Percentiles rank a stretch among this genome's conserved stretches.
phyloP scores from a whole-genome alignment of 2,113 vertebrate genomes.

The Proterorhinus semilunaris region DNA sequence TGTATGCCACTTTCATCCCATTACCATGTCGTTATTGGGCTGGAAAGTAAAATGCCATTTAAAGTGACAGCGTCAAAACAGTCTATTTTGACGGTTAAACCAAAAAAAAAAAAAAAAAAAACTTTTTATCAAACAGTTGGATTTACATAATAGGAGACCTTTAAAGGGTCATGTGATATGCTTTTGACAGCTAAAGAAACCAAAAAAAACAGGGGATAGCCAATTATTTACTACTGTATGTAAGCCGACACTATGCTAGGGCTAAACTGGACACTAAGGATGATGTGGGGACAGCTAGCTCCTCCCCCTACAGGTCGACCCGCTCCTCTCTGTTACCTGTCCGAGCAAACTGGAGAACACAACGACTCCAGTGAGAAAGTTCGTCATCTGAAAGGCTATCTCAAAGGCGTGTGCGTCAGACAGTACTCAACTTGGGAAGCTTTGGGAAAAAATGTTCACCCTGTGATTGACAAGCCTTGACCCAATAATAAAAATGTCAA shows the following conservation, averaged over 20 bases:
- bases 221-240: background rate
- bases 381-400: conserved; percentile 87
- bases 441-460: too few species aligned
- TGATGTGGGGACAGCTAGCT: background rate
- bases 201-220: too few species aligned
- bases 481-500: too few species aligned
- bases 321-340: conserved; percentile 76
- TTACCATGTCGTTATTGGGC: too few species aligned
- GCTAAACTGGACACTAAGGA: background rate
- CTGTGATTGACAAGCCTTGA: too few species aligned
- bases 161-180: background rate
- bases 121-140: background rate
- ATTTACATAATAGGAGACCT: background rate
- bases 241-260: background rate
- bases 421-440: background rate
- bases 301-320: background rate
- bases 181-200: too few species aligned
- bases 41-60: too few species aligned
- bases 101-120: too few species aligned
- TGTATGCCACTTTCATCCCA: too few species aligned
- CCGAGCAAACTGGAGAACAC: conserved; percentile 95
- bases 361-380: conserved; percentile 93
- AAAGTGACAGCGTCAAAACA: too few species aligned
- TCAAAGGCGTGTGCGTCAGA: conserved; percentile 73
- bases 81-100: too few species aligned